These are phyloP conservation scores for Lapara coniferarum DNA, from an alignment of 2,888 invertebrate species.

Conservation along the genomic window DNA sequence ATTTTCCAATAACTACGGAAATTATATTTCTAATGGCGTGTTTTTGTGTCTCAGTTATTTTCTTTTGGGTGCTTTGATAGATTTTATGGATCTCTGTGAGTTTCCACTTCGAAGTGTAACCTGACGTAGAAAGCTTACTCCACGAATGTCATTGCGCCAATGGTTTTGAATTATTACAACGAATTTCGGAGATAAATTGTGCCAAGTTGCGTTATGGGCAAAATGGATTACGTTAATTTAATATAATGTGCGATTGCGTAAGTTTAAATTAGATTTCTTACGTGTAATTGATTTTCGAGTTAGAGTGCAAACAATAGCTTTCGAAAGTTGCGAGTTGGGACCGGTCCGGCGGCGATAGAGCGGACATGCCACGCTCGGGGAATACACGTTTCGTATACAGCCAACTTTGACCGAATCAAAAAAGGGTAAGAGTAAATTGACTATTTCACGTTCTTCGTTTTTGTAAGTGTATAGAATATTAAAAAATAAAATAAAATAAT, in stretches of 20 bases:
- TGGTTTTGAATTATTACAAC: too few relatives aligned
- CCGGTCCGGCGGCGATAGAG: constrained; percentile 36
- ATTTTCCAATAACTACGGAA: background rate
- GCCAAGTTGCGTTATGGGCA: constrained; percentile 45
- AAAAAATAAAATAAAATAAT: too few relatives aligned
- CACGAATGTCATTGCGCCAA: too few relatives aligned
- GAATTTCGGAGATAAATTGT: background rate
- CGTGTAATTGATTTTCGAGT: constrained; percentile 72
- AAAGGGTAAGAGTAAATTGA: too few relatives aligned
- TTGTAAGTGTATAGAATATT: too few relatives aligned
- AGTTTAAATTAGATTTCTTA: constrained; percentile 67
- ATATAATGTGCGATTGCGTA: constrained; percentile 64
- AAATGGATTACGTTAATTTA: constrained; percentile 51
- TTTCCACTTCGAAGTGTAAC: too few relatives aligned
- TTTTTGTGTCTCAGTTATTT: background rate
- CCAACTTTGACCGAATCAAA: background rate
- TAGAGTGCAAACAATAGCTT: constrained; percentile 66
- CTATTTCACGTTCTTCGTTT: too few relatives aligned
- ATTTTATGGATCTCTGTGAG: too few relatives aligned
- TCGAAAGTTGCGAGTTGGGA: constrained; percentile 56
- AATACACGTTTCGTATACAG: background rate
- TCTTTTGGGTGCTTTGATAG: too few relatives aligned
- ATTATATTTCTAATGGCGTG: background rate
- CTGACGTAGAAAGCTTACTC: too few relatives aligned
- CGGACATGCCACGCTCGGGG: constrained; percentile 13